Conservation (phyloP, 2,888 invertebrate genomes). For the Drosophila nr. perissopoda region DNA sequence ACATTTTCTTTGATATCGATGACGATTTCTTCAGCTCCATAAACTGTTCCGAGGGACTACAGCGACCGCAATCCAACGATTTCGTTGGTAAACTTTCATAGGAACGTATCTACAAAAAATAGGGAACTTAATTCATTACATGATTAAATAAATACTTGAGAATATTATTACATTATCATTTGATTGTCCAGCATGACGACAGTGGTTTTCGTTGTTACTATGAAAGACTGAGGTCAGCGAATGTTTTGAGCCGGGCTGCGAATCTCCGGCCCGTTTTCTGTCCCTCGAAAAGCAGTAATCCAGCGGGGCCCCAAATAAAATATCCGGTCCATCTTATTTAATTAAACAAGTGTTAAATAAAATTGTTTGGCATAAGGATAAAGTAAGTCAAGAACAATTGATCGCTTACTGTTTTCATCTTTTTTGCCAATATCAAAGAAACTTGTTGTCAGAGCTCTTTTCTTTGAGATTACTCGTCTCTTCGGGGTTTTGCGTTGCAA, state of each 20-base stretch:
- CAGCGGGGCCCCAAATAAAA: constrained; percentile 92
- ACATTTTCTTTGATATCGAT: constrained; percentile 85
- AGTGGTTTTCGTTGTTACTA: constrained; percentile 49
- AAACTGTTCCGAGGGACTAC: constrained; percentile 27
- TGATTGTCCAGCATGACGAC: constrained; percentile 46
- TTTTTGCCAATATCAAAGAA: constrained; percentile 92
- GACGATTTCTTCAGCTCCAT: constrained; percentile 82
- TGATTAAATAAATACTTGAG: not conserved
- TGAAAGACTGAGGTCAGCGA: constrained; percentile 89
- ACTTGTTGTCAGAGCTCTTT: constrained; percentile 94
- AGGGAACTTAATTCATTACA: not conserved
- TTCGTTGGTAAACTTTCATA: constrained; percentile 89
- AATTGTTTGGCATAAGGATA: not conserved
- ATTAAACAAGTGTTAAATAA: constrained; percentile 6
- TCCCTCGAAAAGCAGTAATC: constrained; percentile 94
- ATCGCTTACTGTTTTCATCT: constrained; percentile 86
- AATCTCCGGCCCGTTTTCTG: constrained; percentile 79
- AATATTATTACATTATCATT: constrained; percentile 56
- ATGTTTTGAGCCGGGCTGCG: constrained; percentile 87
- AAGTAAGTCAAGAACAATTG: not conserved
- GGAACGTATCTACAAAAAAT: constrained; percentile 88
- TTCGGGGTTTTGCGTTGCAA: constrained; percentile 87
- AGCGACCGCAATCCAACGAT: constrained; percentile 32
- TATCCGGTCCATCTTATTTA: constrained; percentile 38
- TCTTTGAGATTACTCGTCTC: constrained; percentile 92